Conservation (phyloP, 2,888 invertebrate genomes). For the Halocaridina rubra region DNA sequence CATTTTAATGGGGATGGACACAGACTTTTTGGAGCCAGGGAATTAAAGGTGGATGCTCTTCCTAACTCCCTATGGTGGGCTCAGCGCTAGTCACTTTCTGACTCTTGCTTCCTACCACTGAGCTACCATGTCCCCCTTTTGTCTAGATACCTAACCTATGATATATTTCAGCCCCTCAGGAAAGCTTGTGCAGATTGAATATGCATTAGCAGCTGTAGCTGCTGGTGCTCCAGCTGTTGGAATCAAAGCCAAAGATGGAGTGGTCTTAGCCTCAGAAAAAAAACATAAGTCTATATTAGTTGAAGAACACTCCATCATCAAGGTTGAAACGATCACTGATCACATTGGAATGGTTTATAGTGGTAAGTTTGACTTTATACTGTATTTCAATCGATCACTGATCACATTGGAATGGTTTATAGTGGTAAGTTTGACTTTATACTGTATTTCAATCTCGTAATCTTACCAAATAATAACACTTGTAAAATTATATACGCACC, state of each 20-base stretch:
- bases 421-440: slow-evolving; percentile 80
- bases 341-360: slow-evolving; percentile 99
- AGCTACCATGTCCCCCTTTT: too few relatives aligned
- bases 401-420: slow-evolving; percentile 97
- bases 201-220: slow-evolving; percentile 98
- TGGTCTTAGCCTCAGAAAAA: slow-evolving; percentile 98
- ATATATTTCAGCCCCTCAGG: slow-evolving; percentile 87
- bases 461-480: too few relatives aligned
- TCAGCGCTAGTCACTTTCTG: too few relatives aligned
- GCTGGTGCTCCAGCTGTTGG: slow-evolving; percentile 99
- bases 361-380: too few relatives aligned
- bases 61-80: too few relatives aligned
- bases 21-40: too few relatives aligned
- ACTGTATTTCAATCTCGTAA: too few relatives aligned
- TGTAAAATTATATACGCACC: too few relatives aligned
- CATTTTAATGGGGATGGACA: too few relatives aligned
- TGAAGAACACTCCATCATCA: slow-evolving; percentile 96
- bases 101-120: too few relatives aligned
- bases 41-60: too few relatives aligned
- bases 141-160: not conserved
- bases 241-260: slow-evolving; percentile 98
- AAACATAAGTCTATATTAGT: slow-evolving; percentile 96
- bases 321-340: slow-evolving; percentile 94
- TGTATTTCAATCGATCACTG: slow-evolving; percentile 95
- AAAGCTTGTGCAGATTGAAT: slow-evolving; percentile 99